Evolutionary conservation across 2,888 invertebrate genomes (phyloP).

Genomic region (Zeuzera pyrina): DNA sequence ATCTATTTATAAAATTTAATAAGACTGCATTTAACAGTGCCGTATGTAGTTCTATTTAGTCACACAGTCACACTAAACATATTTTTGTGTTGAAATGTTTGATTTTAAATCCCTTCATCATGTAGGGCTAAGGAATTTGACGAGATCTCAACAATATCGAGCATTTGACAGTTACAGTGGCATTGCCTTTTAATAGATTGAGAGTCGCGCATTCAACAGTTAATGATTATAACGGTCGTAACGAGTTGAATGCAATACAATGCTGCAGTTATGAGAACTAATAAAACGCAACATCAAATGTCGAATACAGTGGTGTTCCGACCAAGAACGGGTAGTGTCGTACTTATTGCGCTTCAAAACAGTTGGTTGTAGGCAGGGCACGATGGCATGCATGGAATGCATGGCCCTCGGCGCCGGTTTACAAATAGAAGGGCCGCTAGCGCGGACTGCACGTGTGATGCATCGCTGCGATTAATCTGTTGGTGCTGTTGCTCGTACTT

Average conservation of each 20-base stretch:
- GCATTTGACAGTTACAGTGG: slow-evolving; percentile 42
- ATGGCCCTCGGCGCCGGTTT: slow-evolving; percentile 69
- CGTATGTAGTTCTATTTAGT: too few species aligned
- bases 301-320: too few species aligned
- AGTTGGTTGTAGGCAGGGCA: slow-evolving; percentile 25
- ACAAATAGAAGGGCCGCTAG: slow-evolving; percentile 70
- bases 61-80: too few species aligned
- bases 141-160: slow-evolving; percentile 37
- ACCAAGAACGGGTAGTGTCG: slow-evolving; percentile 22
- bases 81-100: too few species aligned
- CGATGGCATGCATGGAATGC: slow-evolving; percentile 63
- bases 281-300: slow-evolving; percentile 18
- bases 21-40: too few species aligned
- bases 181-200: slow-evolving; percentile 36
- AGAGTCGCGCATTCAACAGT: slow-evolving; percentile 13
- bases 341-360: not conserved
- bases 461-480: slow-evolving; percentile 63
- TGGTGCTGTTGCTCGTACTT: slow-evolving; percentile 51
- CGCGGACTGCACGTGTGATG: slow-evolving; percentile 64
- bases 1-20: too few species aligned
- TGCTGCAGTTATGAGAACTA: slow-evolving; percentile 29
- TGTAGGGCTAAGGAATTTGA: slow-evolving; percentile 28
- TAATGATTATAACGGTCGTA: slow-evolving; percentile 10
- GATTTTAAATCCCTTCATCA: not conserved
- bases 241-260: slow-evolving; percentile 27